Evolutionary conservation across 2,797 vertebrate species (phyloP), one percentile per base, ranked within the genome.

Genomic region (Mallotus villosus): DNA sequence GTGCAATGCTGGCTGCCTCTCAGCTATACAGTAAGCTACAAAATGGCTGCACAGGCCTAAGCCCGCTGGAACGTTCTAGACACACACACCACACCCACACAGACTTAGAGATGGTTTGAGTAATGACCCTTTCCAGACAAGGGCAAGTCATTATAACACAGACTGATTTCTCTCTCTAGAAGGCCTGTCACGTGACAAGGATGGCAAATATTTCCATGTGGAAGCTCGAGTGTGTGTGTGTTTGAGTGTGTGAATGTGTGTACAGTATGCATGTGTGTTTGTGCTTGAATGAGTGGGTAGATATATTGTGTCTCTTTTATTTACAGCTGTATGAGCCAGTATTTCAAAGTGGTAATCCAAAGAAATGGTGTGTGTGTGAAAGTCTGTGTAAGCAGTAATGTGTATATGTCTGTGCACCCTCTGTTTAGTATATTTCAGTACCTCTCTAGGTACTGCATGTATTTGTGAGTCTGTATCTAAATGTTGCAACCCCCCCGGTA

Each of bases 91-190:
- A 11, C 37, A 81, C 41, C 14, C 70, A 74, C 49, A 70, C 25
- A 73, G 46, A 49, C 66, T 75, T 46, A 29, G 78, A 70, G 64
- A 37, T 72, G 74, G 72, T 77, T 61, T 49, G 83, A 75, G 85
- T 72, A 74, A 74, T 71, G 85, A 91, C 82, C 81, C 74, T 60
- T 32, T 84, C 84, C 84, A 87, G 86, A 88, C 84, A 84, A 86
- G 89, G 85, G 78, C 86, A 80, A 87, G 79, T 88, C 82, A 91
- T 88, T 88, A 90, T 86, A 87, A 82, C 77, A 74, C 76, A 71
- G 80, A 82, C 78, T 70, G 82, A 85, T 87, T 80, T 70, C 21
- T 72, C 81, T 83, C 68, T 32, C 73, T 37, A 76, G 55, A 61
- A 74, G 78, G 78, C 78, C 82, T 67, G 74, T 79, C 25, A 70